Evolutionary conservation across 2,888 invertebrate genomes (phyloP).

Genomic region (Dryococelus australis): DNA sequence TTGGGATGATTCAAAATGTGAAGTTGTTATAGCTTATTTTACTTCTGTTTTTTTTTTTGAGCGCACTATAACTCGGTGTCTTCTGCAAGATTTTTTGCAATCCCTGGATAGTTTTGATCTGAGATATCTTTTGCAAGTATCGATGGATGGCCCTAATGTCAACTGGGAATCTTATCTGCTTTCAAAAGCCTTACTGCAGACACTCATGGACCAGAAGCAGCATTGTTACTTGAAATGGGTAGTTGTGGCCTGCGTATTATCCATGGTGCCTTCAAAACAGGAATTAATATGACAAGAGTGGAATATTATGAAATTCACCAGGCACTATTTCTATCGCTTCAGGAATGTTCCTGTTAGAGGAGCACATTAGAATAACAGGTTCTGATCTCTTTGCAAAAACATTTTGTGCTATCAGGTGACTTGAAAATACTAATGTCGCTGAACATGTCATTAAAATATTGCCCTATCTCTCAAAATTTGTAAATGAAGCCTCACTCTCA

Average conservation of each 20-base stretch:
- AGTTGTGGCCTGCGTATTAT: background rate
- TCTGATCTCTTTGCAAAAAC: background rate
- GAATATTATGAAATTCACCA: background rate
- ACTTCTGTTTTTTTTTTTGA: background rate
- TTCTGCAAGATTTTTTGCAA: background rate
- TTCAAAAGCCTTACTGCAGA: background rate
- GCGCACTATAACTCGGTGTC: background rate
- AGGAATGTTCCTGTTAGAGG: too few relatives aligned
- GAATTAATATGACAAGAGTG: background rate
- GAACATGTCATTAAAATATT: background rate
- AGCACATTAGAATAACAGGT: background rate
- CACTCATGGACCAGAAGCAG: background rate
- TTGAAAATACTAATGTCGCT: background rate
- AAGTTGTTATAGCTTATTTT: background rate
- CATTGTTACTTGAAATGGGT: conserved; percentile 4
- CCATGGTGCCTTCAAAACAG: background rate
- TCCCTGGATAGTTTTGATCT: background rate
- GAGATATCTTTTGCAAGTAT: background rate
- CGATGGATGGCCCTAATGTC: background rate
- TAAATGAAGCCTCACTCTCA: background rate
- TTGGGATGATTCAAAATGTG: background rate
- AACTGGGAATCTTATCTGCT: background rate
- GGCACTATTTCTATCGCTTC: background rate
- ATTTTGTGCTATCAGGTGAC: background rate
- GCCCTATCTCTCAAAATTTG: background rate